Base-by-base conservation (phyloP, 92 coral and sea anemone species). In the Anthopleura xanthogrammica region DNA sequence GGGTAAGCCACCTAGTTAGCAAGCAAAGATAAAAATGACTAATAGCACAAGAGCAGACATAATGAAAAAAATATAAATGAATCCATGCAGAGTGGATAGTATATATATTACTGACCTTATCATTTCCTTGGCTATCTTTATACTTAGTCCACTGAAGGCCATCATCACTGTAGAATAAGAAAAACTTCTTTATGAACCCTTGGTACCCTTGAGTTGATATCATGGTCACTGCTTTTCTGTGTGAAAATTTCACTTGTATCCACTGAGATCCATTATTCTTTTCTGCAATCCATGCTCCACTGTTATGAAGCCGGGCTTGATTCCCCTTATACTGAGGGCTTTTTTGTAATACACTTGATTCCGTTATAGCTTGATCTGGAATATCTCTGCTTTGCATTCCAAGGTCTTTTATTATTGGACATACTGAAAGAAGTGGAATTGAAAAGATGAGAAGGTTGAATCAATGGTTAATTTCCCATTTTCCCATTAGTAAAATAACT, bases 171-270 rank as follows among this genome's bases (percentile, higher is more conserved):
- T 83, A 86, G 12, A 80, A 80, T 72, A 93, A 20, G 29, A 75
- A 85, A 81, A 81, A 90, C 22, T 11, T 60, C 43, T 43, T 78
- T 60, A 93, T 77, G 77, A 68, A 93, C 19, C 90, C 89, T 6
- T 60, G 24, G 75, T 80, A 84, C 42, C 94, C 97, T 86, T 93
- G 97, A 14, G 92, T 93, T 41, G 88, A 89, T 77, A 93, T 58
- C 41, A 80, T 92, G 19, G 92, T 91, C 43, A 93, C 43, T 20
- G 84, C 88, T 57, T 71, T 57, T 52, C 56, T 20, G 6, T 74
- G 65, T 14, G 88, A 82, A 23, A 93, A 81, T 75, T 93, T 87
- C 11, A 93, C 94, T 71, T 86, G 91, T 23, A 93, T 86, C 92
- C 89, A 91, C 19, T 92, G 94, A 41, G 76, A 36, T 16, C 40